Base-by-base conservation (phyloP, 64 coral and sea anemone species). In the Stichodactyla helianthus region DNA sequence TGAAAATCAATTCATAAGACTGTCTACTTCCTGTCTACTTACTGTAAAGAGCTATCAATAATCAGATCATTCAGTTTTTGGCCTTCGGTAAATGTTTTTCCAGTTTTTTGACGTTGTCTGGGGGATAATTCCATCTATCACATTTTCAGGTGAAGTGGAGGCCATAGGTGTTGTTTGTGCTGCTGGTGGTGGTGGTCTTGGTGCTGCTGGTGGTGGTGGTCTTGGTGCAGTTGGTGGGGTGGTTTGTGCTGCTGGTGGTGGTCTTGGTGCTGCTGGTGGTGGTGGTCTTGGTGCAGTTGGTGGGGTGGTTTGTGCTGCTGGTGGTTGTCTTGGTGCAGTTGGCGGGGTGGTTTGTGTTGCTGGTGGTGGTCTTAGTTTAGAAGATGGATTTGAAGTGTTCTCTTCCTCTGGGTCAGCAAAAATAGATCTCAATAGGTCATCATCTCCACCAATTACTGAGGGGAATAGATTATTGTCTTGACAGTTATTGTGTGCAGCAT, bases 31-130 rank as follows among this genome's bases (percentile, higher is more conserved):
- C 54, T 55, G 16, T 62, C 59, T 62, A 62, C 71, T 77, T 77
- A 77, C 71, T 77, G 22, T 26, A 77, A 50, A 31, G 71, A 77
- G 35, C 7, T 50, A 77, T 77, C 71, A 31, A 77, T 77, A 18
- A 77, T 77, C 5, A 77, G 71, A 77, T 77, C 71, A 77, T 77
- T 77, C 71, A 77, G 71, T 77, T 77, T 77, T 77, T 77, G 23
- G 23, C 71, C 71, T 77, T 31, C 23, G 35, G 71, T 77, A 77
- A 26, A 31, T 77, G 71, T 50, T 77, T 77, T 50, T 77, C 71
- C 71, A 77, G 71, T 50, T 77, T 14, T 62, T 62, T 77, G 71
- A 77, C 7, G 71, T 31, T 77, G 71, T 77, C 22, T 26, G 71
- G 71, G 71, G 35, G 7, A 50, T 77, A 50, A 77, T 26, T 28